Evolutionary conservation across 2,888 invertebrate genomes (phyloP).

Genomic region (Adineta ricciae): DNA sequence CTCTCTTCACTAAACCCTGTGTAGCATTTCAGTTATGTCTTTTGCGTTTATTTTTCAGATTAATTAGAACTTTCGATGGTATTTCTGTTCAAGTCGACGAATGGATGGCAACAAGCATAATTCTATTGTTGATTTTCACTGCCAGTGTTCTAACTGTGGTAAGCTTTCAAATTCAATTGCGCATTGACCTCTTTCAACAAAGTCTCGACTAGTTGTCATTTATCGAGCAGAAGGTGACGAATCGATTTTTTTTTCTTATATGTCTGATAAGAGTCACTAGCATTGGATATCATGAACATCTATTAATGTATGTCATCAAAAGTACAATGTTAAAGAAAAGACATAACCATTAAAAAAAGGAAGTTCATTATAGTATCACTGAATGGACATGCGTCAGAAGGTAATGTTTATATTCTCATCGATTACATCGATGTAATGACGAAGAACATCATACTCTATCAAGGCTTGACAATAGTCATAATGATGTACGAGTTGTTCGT

Average conservation of each 20-base stretch:
- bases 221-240: background rate
- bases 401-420: slow-evolving; percentile 4
- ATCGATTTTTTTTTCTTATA: background rate
- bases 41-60: background rate
- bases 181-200: no score
- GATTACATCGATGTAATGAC: background rate
- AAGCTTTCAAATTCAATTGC: no score
- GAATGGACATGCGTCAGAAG: background rate
- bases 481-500: background rate
- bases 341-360: background rate
- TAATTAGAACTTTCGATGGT: background rate
- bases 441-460: background rate
- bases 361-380: background rate
- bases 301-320: background rate
- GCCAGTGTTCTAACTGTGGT: background rate
- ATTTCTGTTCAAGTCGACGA: background rate
- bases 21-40: no score
- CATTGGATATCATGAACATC: background rate
- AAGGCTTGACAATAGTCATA: background rate
- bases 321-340: background rate
- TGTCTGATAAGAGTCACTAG: background rate
- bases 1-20: no score
- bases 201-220: no score
- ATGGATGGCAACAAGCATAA: background rate
- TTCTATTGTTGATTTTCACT: background rate